Base-by-base conservation (phyloP, 2,888 invertebrate genomes). In the Crocallis elinguaria region DNA sequence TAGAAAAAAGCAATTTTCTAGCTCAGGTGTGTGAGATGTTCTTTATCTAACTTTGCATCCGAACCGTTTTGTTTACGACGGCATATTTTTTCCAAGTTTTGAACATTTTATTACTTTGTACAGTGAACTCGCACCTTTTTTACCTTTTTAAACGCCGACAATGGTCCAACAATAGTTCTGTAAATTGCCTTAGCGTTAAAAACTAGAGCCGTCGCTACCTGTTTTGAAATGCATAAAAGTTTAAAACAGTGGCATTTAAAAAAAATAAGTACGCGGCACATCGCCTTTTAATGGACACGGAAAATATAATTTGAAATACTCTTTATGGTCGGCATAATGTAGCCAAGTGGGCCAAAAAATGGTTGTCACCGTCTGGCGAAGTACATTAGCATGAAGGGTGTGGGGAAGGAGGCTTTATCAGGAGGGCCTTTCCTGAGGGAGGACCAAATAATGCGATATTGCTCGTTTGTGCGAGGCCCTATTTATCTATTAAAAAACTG, bases 11-110 rank as follows among this genome's bases (percentile, higher is more conserved):
- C 89, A 91, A 91, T 91, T 91, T 91, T 82, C 91, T 89, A 91
- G 88, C 91, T 91, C 91, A 91, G 91, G 91, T 91, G 91, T 90
- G 90, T 90, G 83, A 86, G 90, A 90, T 89, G 90, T 91, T 91
- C 88, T 90, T 91, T 91, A 91, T 91, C 91, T 91, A 89, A 91
- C 86, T 91, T 91, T 90, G 88, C 91, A 91, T 91, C 91, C 88
- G 86, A 88, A 86, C 84, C 73, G 82, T 73, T 88, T 91, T 89
- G 88, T 91, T 91, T 91, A 90, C 84, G 87, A 77, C 73, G 84
- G 82, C 81, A 84, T 86, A 88, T 88, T 89, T 89, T 89, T 88
- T 84, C 81, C 66, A 88, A 88, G 78, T 90, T 91, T 90, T 86
- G 81, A 88, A 83, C 88, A 85, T 88, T 91, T 89, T 91, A 88